A percentile compares a stretch with the other conserved stretches of the same genome.
Conservation (phyloP, 1,140 invertebrate species). For the Homalodisca vitripennis region DNA sequence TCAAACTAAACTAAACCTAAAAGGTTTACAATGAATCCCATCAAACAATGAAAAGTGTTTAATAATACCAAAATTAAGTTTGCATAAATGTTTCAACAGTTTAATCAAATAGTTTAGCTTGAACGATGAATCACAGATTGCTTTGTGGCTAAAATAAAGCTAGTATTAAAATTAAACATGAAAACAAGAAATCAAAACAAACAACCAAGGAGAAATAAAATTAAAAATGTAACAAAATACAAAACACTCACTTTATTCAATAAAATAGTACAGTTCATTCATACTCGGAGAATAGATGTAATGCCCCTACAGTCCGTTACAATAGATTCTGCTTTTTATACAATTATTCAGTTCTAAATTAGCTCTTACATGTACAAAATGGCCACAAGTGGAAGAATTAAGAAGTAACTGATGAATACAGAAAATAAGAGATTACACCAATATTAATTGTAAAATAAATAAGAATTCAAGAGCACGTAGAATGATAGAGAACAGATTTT, state of each 20-base stretch:
- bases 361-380: neutral
- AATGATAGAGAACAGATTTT: too few relatives aligned
- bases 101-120: too few relatives aligned
- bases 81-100: too few relatives aligned
- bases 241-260: slow-evolving; percentile 19
- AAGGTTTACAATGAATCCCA: too few relatives aligned
- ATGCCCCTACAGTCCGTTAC: neutral
- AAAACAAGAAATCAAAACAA: too few relatives aligned
- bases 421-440: neutral
- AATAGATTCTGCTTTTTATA: neutral
- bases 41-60: too few relatives aligned
- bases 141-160: too few relatives aligned
- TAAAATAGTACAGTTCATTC: slow-evolving; percentile 16
- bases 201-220: slow-evolving; percentile 3
- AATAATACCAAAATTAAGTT: too few relatives aligned
- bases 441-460: too few relatives aligned
- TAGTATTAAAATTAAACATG: too few relatives aligned
- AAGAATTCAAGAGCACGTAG: neutral
- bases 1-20: too few relatives aligned
- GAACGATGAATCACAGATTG: too few relatives aligned
- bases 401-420: neutral
- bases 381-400: neutral
- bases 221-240: slow-evolving; percentile 21
- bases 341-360: neutral
- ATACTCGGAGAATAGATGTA: neutral